Evolutionary conservation across 2,113 vertebrate genomes (phyloP).

Genomic region (Anolis carolinensis): DNA sequence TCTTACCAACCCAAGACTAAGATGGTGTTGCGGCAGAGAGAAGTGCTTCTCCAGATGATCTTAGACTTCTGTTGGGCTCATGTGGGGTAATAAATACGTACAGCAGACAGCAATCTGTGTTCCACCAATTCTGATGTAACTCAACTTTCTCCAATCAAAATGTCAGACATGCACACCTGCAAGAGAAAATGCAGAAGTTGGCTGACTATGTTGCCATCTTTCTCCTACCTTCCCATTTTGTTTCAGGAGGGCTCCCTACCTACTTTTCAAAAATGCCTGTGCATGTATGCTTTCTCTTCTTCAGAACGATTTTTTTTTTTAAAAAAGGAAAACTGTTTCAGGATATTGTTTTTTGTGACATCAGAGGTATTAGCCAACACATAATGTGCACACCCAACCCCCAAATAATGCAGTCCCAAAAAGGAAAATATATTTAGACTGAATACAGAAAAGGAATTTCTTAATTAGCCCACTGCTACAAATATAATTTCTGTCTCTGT

Average conservation of each 20-base stretch:
- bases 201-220: not conserved
- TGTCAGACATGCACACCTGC: too few species aligned
- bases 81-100: too few species aligned
- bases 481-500: not conserved
- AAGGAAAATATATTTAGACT: not conserved
- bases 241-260: not conserved
- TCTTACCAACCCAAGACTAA: too few species aligned
- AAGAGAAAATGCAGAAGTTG: not conserved
- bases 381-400: not conserved
- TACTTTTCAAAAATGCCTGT: not conserved
- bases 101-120: too few species aligned
- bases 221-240: not conserved
- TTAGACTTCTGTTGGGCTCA: too few species aligned
- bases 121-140: too few species aligned
- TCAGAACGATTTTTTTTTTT: not conserved
- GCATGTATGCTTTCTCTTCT: not conserved
- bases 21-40: too few species aligned
- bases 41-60: too few species aligned
- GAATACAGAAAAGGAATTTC: not conserved
- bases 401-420: not conserved
- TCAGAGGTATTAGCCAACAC: not conserved
- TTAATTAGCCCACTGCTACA: not conserved
- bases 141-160: too few species aligned
- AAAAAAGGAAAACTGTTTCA: not conserved
- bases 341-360: not conserved